Evolutionary conservation across 2,888 invertebrate species (phyloP), one percentile per base, ranked within the genome.

Genomic region (Linnaemya vulpina): DNA sequence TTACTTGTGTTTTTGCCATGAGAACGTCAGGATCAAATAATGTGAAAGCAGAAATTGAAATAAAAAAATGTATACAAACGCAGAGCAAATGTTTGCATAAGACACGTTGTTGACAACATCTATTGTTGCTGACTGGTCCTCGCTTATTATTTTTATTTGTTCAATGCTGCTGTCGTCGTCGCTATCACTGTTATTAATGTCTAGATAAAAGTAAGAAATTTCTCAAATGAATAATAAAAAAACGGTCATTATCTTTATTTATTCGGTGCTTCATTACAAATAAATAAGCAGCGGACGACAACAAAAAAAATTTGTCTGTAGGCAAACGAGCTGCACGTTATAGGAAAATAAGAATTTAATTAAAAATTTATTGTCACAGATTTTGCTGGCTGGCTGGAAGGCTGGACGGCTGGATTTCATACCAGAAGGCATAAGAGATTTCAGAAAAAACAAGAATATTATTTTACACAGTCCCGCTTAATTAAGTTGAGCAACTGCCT

Each of bases 241-340:
- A 62, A 51, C 40, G 30, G 70, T 73, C 71, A 78, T 73, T 83
- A 81, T 70, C 35, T 75, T 68, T 63, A 70, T 80, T 80, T 74
- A 63, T 74, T 67, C 74, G 25, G 38, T 73, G 49, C 65, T 65
- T 58, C 58, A 30, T 79, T 71, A 70, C 40, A 74, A 68, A 53
- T 35, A 49, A 49, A 55, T n/a, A 51, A 67, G 46, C 20, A 68
- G 20, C 15, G n/a, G 30, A 17, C n/a, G 25, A 17, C 17, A 10
- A n/a, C n/a, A n/a, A 11, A 25, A 53, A n/a, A 17, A 7, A 17
- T 8, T 30, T 38, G 11, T 43, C 55, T 55, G 8, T 53, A 17
- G 46, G 13, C n/a, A 17, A 17, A 9, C 20, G 15, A 40, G 15
- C 15, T 22, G 15, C 7, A 35, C n/a, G 62, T n/a, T 43, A 35